phyloP scores from a whole-genome alignment of 2,888 invertebrate species.

The Plebejus argus region DNA sequence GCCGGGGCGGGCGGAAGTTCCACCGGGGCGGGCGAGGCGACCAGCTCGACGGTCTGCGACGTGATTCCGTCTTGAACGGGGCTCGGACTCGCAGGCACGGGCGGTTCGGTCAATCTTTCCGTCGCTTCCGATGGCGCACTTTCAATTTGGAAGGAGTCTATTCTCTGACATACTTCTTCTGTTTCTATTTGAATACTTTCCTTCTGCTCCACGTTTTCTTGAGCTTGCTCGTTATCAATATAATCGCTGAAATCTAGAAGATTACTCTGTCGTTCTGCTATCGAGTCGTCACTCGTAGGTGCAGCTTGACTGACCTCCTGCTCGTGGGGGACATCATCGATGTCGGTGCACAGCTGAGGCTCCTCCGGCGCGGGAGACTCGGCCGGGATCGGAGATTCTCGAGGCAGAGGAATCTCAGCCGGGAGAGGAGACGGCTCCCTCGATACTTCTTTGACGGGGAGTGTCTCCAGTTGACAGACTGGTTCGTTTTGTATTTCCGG shows the following conservation, averaged over 20 bases:
- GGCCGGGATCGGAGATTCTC: slow-evolving; percentile 43
- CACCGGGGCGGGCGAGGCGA: slow-evolving; percentile 36
- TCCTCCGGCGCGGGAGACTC: slow-evolving; percentile 41
- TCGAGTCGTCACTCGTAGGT: slow-evolving; percentile 40
- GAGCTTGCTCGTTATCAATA: not conserved
- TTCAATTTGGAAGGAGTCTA: not conserved
- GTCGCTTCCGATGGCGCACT: slow-evolving; percentile 36
- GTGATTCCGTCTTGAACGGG: slow-evolving; percentile 29
- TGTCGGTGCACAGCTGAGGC: slow-evolving; percentile 35
- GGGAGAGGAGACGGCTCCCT: slow-evolving; percentile 42
- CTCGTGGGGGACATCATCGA: slow-evolving; percentile 9
- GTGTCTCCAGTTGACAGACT: not conserved
- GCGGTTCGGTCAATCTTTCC: not conserved
- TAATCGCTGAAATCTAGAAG: slow-evolving; percentile 5
- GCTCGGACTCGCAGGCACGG: slow-evolving; percentile 21
- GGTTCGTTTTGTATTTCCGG: not conserved
- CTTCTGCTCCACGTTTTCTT: not conserved
- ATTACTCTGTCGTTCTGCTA: not conserved
- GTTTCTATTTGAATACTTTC: slow-evolving; percentile 20
- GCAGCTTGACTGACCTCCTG: slow-evolving; percentile 38
- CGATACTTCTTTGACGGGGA: slow-evolving; percentile 32
- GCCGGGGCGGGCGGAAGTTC: not conserved
- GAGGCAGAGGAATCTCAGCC: slow-evolving; percentile 45
- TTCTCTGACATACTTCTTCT: slow-evolving; percentile 8
- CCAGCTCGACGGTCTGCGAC: slow-evolving; percentile 28